Evolutionary conservation across 2,113 vertebrate genomes (phyloP), one percentile per base, ranked within the genome.

Genomic region (Anser brachyrhynchus): DNA sequence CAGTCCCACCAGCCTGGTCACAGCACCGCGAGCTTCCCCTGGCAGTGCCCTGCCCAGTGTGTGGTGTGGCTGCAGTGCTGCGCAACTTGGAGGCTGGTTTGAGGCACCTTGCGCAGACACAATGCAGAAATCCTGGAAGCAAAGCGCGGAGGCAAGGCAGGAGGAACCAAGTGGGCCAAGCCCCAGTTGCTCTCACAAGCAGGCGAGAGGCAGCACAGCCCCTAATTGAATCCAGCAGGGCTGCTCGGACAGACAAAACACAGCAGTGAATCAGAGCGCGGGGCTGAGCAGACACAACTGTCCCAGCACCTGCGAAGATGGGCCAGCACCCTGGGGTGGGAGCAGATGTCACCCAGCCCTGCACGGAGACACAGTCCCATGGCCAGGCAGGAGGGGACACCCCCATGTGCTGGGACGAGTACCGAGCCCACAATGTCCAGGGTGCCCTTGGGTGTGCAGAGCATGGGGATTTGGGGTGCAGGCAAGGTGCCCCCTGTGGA

Each of bases 161-260:
- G 46, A 44, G 54, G 49, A 31, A 33, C 11, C 21, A 28, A 43
- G 49, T 31, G 44, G 81, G 39, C 51, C 57, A n/a, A 86, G 65
- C 61, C 64, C 41, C 4, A 0, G 19, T 70, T 82, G 58, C 64
- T 84, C 29, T 87, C 39, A 35, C 29, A 11, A 43, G 78, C 67
- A 81, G 73, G 62, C 2, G 8, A 78, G 92, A 41, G 31, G 23
- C 84, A 74, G 69, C 52, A 31, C 31, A 10, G 77, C 62, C 62
- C 52, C 33, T 89, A 57, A 75, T 9, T 78, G 64, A 92, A 87
- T 93, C 80, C 96, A 97, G 95, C 88, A 91, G 85, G 85, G 33
- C 66, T 81, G 43, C 58, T 72, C 1, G 2, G 79, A 9, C 91
- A 95, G 94, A 77, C 84, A 94, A 85, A 92, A 67, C 82, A 84